Base-by-base conservation (phyloP, 2,113 vertebrate species). In the Pagrus major region DNA sequence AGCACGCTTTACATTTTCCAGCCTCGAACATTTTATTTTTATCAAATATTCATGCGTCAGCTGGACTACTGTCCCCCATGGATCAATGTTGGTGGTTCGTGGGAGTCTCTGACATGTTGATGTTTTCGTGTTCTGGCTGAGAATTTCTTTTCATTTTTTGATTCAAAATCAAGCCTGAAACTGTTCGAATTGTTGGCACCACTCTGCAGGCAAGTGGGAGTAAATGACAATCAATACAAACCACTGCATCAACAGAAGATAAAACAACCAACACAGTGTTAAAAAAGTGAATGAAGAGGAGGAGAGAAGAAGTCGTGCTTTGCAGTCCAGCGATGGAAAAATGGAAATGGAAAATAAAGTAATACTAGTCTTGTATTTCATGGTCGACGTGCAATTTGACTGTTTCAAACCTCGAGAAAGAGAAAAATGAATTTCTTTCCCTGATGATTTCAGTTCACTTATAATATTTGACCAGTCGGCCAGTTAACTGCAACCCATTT, bases 161-260 rank as follows among this genome's bases (percentile, higher is more conserved):
- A 80, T 84, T 85, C 29, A 56, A 84, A 67, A 70, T 49, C 49
- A 61, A 52, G 49, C 79, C 79, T n/a, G 67, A 39, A 81, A 77
- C 67, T 11, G 66, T 76, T 14, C 1, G 61, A 58, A 55, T 52
- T 39, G 60, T 77, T 85, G 84, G 86, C 82, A 78, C 51, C 78
- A 27, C 75, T 84, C 60, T 54, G 71, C 9, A 1, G 71, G 80
- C 73, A 39, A 61, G 89, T 88, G 81, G 89, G 88, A 86, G 86
- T 84, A 55, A 83, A 87, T 85, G 81, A 88, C 83, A 89, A 90
- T 89, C 81, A 66, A 74, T 86, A 52, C 60, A 75, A 85, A 82
- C 76, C 61, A 66, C 65, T 49, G 82, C 76, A 76, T 88, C 78
- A 88, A 87, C 80, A 84, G 71, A 69, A 82, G 52, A 80, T 74